Conservation (phyloP, 2,888 invertebrate genomes). For the Eretmocerus hayati region DNA sequence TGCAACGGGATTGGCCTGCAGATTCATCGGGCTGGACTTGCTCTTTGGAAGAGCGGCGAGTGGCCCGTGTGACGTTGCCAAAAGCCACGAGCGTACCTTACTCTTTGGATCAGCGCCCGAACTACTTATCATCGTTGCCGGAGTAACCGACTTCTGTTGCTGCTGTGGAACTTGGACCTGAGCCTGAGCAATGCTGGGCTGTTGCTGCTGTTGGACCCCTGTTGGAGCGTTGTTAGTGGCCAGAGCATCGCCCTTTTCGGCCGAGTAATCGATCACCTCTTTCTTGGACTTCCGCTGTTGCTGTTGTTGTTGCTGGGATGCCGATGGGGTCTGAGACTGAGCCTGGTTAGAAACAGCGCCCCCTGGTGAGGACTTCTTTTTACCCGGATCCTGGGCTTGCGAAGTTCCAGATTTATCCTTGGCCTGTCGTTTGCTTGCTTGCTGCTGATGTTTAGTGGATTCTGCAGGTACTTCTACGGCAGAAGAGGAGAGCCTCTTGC, state of each 20-base stretch:
- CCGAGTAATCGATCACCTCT: slow-evolving; percentile 75
- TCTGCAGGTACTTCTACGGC: slow-evolving; percentile 1
- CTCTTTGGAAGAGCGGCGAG: slow-evolving; percentile 63
- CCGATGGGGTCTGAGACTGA: too few species aligned
- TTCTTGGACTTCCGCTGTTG: slow-evolving; percentile 49
- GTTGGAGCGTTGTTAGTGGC: slow-evolving; percentile 37
- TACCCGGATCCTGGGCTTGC: background rate
- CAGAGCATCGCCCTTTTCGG: slow-evolving; percentile 45
- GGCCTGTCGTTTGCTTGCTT: slow-evolving; percentile 6
- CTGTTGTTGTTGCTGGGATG: slow-evolving; percentile 51
- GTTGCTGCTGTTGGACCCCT: too few species aligned
- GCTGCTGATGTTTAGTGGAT: slow-evolving; percentile 17
- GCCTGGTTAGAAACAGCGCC: background rate
- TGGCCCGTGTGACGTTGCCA: slow-evolving; percentile 55
- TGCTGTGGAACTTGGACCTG: too few species aligned
- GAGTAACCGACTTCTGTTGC: background rate
- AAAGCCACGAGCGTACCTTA: slow-evolving; percentile 80
- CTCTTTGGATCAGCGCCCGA: slow-evolving; percentile 52
- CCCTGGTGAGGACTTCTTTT: slow-evolving; percentile 7
- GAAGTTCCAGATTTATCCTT: slow-evolving; percentile 15
- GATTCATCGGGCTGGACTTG: slow-evolving; percentile 68
- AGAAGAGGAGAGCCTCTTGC: slow-evolving; percentile 12
- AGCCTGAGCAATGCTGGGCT: too few species aligned
- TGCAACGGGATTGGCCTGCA: slow-evolving; percentile 41
- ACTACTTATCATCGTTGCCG: background rate